Conservation (phyloP, 2,797 vertebrate species). For the Cyclura pinguis region DNA sequence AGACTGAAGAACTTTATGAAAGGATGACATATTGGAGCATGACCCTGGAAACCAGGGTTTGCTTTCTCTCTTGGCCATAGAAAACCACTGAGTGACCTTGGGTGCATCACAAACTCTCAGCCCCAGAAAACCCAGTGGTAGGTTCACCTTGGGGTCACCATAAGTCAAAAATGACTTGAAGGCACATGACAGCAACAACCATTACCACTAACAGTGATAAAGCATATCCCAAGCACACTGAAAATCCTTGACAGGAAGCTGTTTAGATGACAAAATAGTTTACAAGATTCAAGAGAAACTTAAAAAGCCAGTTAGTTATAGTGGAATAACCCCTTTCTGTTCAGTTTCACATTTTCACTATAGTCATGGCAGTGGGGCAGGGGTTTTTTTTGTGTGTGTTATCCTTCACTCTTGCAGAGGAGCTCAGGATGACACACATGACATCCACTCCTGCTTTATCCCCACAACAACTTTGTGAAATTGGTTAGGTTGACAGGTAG, state of each 20-base stretch:
- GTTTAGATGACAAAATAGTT: background rate
- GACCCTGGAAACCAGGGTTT: too few relatives aligned
- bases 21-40: too few relatives aligned
- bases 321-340: background rate
- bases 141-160: too few relatives aligned
- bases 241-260: background rate
- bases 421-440: background rate
- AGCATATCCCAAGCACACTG: background rate
- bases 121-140: too few relatives aligned
- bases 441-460: background rate
- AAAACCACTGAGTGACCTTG: too few relatives aligned
- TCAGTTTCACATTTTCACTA: background rate
- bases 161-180: too few relatives aligned
- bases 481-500: background rate
- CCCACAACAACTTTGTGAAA: background rate
- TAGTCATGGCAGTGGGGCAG: background rate
- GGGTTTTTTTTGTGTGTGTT: background rate
- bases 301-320: background rate
- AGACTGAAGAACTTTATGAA: too few relatives aligned
- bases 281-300: background rate
- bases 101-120: too few relatives aligned
- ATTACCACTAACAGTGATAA: background rate
- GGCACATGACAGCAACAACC: too few relatives aligned
- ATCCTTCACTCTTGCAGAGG: background rate
- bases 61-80: too few relatives aligned